phyloP scores from a whole-genome alignment of 1,140 invertebrate species.

The Babylonia areolata region DNA sequence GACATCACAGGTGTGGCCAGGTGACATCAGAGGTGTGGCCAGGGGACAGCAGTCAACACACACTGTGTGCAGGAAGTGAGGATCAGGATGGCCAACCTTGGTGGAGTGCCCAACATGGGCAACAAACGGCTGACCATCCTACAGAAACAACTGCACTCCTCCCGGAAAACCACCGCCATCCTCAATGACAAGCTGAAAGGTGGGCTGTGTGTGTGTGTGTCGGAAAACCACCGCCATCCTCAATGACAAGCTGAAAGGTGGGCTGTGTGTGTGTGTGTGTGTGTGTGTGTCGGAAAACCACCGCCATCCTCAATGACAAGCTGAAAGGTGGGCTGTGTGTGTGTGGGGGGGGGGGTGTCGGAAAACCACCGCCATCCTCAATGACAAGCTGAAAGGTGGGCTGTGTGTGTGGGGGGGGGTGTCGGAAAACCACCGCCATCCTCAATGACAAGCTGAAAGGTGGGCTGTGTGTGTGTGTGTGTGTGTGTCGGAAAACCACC shows the following conservation, averaged over 20 bases:
- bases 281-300: no score
- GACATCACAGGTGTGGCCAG: no score
- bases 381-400: constrained; percentile 48
- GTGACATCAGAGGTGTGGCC: neutral
- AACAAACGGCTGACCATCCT: constrained; percentile 44
- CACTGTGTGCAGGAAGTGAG: neutral
- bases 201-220: constrained; percentile 4
- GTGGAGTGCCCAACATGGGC: constrained; percentile 45
- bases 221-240: no score
- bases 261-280: constrained; percentile 16
- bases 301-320: no score
- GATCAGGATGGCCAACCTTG: constrained; percentile 29
- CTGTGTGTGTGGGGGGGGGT: neutral
- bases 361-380: constrained; percentile 40
- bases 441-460: no score
- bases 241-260: no score
- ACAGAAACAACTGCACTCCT: constrained; percentile 44
- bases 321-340: no score
- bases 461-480: constrained; percentile 17
- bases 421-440: no score
- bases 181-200: constrained; percentile 49
- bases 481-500: constrained; percentile 37
- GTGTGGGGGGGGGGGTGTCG: constrained; percentile 19
- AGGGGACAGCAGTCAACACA: neutral
- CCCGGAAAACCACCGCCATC: constrained; percentile 42